Evolutionary conservation across 2,888 invertebrate species (phyloP), one percentile per base, ranked within the genome.

Genomic region (Idaea dimidiata): DNA sequence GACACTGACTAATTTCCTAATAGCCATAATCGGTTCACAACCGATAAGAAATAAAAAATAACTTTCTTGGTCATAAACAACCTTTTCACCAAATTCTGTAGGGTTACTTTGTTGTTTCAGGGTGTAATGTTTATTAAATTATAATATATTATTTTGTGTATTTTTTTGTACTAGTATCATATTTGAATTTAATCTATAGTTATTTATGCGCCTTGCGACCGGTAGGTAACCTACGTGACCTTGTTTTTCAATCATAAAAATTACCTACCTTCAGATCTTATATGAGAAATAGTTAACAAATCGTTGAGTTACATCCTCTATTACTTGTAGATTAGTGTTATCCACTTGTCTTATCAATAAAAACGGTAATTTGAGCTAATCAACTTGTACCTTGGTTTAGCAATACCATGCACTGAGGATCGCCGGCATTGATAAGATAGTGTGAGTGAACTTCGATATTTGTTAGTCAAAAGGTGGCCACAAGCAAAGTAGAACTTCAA

Each of bases 341-440:
- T 43, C 43, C 43, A 14, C 43, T 43, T 43, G 43, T 43, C 43
- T 43, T 43, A 43, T 43, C 43, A 43, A 14, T 43, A 14, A 43
- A 43, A 43, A 14, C 43, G 43, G 43, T 43, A 43, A 43, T 43
- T 43, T 43, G 10, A 43, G 43, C 10, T 43, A 43, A 43, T 43
- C 43, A 43, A 43, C 43, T 43, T 43, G 14, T 43, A 43, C 43
- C 43, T 43, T 43, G 43, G 43, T 43, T 43, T 14, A 43, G 43
- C 14, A 43, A 43, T 43, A 14, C 14, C 10, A 8, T 43, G 43
- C 43, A 43, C 43, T 10, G 10, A 43, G 43, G 43, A 43, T 43
- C 43, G 43, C 43, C 43, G 43, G 43, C 43, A 43, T 8, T 56
- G 56, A 56, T 56, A 56, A 56, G 56, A 56, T 56, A 56, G 18